Evolutionary conservation across 2,888 invertebrate genomes (phyloP).

Genomic region (Formica aserva): DNA sequence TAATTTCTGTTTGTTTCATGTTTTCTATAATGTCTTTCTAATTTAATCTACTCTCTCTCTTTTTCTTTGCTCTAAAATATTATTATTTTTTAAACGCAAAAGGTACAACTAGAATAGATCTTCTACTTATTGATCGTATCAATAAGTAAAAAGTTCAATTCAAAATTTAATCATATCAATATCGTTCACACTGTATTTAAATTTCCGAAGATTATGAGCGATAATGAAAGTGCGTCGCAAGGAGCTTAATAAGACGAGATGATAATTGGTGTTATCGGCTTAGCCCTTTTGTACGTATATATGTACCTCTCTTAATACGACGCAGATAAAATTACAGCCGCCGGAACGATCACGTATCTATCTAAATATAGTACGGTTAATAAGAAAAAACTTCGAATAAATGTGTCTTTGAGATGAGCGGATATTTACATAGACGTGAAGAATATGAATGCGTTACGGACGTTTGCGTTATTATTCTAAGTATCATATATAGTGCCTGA

Average conservation of each 20-base stretch:
- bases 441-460: background rate
- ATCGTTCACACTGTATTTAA: background rate
- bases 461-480: background rate
- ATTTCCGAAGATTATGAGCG: background rate
- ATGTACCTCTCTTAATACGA: background rate
- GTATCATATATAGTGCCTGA: background rate
- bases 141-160: background rate
- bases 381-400: constrained; percentile 5
- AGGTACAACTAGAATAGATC: constrained; percentile 15
- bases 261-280: constrained; percentile 44
- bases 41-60: background rate
- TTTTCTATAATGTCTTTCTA: background rate
- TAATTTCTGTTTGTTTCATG: constrained; percentile 4
- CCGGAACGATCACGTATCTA: background rate
- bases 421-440: background rate
- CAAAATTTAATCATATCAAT: background rate
- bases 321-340: constrained; percentile 15
- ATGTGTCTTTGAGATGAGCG: background rate
- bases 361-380: constrained; percentile 2
- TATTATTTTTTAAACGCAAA: background rate
- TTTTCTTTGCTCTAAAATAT: background rate
- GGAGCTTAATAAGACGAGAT: constrained; percentile 20
- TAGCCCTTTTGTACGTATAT: constrained; percentile 33
- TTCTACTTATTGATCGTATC: background rate
- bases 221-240: constrained; percentile 1